A percentile compares a stretch with the other conserved stretches of the same genome.
Conservation (phyloP, 2,888 invertebrate genomes). For the Euspilapteryx auroguttella region DNA sequence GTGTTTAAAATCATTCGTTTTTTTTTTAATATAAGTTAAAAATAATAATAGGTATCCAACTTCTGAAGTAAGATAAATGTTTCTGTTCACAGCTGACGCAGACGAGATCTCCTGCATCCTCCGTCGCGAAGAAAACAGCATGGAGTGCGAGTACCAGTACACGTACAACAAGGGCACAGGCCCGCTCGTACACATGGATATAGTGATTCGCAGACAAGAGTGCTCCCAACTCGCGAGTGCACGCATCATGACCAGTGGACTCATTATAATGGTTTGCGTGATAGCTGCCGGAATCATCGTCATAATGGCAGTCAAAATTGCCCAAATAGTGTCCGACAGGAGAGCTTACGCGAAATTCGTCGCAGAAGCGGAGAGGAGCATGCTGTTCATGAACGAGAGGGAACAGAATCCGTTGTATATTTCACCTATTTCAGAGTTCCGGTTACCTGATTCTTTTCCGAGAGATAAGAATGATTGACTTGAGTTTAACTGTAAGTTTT, state of each 20-base stretch:
- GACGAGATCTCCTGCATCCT: constrained; percentile 29
- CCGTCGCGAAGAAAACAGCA: constrained; percentile 19
- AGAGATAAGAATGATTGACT: constrained; percentile 34
- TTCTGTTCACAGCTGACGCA: constrained; percentile 21
- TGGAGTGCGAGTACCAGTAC: constrained; percentile 40
- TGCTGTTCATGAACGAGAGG: constrained; percentile 28
- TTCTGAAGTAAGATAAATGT: too few relatives aligned
- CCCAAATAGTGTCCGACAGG: constrained; percentile 47
- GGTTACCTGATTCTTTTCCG: constrained; percentile 51
- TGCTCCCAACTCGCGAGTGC: constrained; percentile 37
- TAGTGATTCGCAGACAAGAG: constrained; percentile 27
- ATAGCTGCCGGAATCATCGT: constrained; percentile 42
- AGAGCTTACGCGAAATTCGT: constrained; percentile 55
- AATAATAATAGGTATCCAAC: too few relatives aligned
- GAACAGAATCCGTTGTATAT: constrained; percentile 64
- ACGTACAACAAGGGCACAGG: constrained; percentile 29
- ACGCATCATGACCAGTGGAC: constrained; percentile 24
- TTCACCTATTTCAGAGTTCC: constrained; percentile 59
- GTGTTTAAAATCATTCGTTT: too few relatives aligned
- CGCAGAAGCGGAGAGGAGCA: constrained; percentile 38
- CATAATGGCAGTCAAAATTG: constrained; percentile 34
- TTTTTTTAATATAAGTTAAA: too few relatives aligned
- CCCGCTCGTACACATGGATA: constrained; percentile 27
- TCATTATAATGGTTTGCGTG: constrained; percentile 42
- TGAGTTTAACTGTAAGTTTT: too few relatives aligned